Evolutionary conservation across 2,888 invertebrate genomes (phyloP), one percentile per base, ranked within the genome.

Genomic region (Zootermopsis nevadensis): DNA sequence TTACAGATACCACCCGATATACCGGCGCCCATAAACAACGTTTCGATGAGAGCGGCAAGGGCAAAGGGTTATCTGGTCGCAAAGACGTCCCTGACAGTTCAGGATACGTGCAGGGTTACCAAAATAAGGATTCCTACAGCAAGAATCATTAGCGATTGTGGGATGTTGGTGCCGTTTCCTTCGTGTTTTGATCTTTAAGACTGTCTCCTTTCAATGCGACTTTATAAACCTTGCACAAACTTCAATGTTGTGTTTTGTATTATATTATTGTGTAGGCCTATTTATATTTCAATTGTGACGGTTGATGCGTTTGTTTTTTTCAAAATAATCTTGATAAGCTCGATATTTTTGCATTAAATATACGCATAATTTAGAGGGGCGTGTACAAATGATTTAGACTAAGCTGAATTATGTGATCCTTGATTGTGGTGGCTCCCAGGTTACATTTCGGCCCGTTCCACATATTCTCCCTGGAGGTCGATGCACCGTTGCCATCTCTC

Each of bases 21-120:
- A 97, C 97, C 0, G 97, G 97, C 80, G 95, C 96, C 8, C 96
- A 96, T 89, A 96, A 94, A 88, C 95, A 96, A 87, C 93, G 97
- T 35, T 97, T 97, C 88, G 97, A 97, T 89, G 94, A 95, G 82
- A 90, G 92, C 38, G 97, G 97, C 84, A 96, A 95, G 89, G 97
- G 97, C 30, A 96, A 95, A 88, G 97, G 97, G 10, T 95, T 96
- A 83, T 92, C 95, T 2, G 97, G 97, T 33, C 91, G 97, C 81
- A 96, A 95, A 88, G 95, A 96, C 87, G 81, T 94, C 24, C 91
- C 93, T 31, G 95, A 96, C 86, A 91, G 90, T 33, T 93, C 94
- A 2, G 97, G 97, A 79, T 97, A 97, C 88, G 97, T 97, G 83
- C 92, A 93, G 67, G 97, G 96, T 30, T 97, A 96, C 89, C 95